Evolutionary conservation across 2,113 vertebrate genomes (phyloP).

Genomic region (Equus przewalskii): DNA sequence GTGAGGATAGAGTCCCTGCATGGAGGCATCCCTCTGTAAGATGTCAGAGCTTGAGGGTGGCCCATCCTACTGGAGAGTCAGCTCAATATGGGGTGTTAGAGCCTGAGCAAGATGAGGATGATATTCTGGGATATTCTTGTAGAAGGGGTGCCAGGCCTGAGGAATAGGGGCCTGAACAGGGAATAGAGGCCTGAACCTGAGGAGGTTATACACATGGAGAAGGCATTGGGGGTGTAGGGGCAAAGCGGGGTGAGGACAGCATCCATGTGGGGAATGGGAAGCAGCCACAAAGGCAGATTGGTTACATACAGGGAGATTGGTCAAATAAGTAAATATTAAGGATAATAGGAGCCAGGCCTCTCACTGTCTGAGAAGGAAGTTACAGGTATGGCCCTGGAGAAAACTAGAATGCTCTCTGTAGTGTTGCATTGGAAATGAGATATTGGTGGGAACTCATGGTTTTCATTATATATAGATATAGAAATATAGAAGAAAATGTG

Average conservation of each 20-base stretch:
- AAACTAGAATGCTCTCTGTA: not conserved
- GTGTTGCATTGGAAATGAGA: conserved; percentile 38
- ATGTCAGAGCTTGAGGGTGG: not conserved
- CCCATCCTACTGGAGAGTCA: not conserved
- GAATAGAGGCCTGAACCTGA: not conserved
- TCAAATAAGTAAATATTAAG: conserved; percentile 5
- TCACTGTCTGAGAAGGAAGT: not conserved
- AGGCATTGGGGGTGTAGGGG: not conserved
- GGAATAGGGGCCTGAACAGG: not conserved
- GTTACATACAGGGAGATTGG: not conserved
- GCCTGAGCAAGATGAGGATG: not conserved
- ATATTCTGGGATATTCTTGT: conserved; percentile 30
- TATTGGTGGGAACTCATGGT: not conserved
- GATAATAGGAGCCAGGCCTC: not conserved
- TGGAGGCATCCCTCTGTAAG: not conserved
- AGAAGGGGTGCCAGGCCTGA: not conserved
- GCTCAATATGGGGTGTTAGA: not conserved
- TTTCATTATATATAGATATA: not conserved
- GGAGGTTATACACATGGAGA: not conserved
- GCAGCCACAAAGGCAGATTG: not conserved
- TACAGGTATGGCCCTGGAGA: not conserved
- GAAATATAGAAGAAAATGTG: not conserved
- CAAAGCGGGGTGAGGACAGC: not conserved
- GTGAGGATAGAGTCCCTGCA: not conserved
- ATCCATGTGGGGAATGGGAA: not conserved